phyloP scores from a whole-genome alignment of 2,797 vertebrate species.

The Leptodactylus fallax region DNA sequence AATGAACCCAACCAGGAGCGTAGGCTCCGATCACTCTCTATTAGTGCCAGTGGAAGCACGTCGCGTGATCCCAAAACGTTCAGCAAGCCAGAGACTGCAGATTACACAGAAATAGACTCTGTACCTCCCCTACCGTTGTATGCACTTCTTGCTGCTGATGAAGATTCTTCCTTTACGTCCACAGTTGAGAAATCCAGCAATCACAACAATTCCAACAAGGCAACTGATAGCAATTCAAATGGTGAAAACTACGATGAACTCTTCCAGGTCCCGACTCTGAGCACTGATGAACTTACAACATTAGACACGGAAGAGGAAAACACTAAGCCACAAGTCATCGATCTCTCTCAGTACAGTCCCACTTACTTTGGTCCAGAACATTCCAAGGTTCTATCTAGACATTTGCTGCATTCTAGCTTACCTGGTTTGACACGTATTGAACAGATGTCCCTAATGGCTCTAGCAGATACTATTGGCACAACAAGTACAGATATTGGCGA shows the following conservation, averaged over 20 bases:
- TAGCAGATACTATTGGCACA: constrained; percentile 95
- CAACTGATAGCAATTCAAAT: constrained; percentile 75
- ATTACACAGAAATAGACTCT: constrained; percentile 95
- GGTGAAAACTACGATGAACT: constrained; percentile 90
- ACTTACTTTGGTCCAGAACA: constrained; percentile 95
- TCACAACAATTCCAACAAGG: constrained; percentile 75
- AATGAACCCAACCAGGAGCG: constrained; percentile 80
- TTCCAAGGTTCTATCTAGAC: constrained; percentile 91
- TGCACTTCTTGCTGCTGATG: constrained; percentile 91
- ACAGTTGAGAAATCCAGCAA: constrained; percentile 81
- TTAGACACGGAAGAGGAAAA: constrained; percentile 83
- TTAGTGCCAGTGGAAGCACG: constrained; percentile 93
- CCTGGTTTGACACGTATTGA: constrained; percentile 95
- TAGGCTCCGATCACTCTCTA: constrained; percentile 88
- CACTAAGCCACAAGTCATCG: constrained; percentile 84
- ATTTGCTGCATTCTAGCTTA: constrained; percentile 94
- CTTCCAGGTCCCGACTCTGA: constrained; percentile 80
- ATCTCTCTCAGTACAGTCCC: constrained; percentile 92
- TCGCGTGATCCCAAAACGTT: constrained; percentile 89
- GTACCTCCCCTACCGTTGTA: constrained; percentile 94
- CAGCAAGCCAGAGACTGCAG: constrained; percentile 83
- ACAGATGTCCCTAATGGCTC: constrained; percentile 97
- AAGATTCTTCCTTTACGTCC: constrained; percentile 79
- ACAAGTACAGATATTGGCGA: constrained; percentile 94
- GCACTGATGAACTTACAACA: constrained; percentile 76